Evolutionary conservation across 2,113 vertebrate species (phyloP).

Genomic region (Xiphophorus maculatus): DNA sequence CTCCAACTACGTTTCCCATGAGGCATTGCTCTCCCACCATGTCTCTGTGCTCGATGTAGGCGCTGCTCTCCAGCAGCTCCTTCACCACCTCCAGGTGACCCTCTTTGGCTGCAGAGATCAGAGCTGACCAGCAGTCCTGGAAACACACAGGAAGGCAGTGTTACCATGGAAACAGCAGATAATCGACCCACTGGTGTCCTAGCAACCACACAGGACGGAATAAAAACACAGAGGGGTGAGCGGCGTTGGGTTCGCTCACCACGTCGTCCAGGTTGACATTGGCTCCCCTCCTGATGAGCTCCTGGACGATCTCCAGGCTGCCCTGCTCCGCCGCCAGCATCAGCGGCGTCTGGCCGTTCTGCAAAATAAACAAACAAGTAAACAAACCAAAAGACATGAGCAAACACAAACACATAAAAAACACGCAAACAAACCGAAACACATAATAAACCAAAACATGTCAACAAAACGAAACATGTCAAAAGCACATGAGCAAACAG

Average conservation of each 20-base stretch:
- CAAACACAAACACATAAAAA: neutral
- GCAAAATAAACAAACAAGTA: neutral
- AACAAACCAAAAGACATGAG: neutral
- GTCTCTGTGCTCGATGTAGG: slow-evolving; percentile 92
- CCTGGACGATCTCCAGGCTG: slow-evolving; percentile 94
- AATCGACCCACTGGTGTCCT: slow-evolving; percentile 14
- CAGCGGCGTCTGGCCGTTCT: slow-evolving; percentile 96
- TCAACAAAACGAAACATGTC: neutral
- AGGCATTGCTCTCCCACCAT: slow-evolving; percentile 81
- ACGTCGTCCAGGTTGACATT: slow-evolving; percentile 96
- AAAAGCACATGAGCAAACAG: neutral
- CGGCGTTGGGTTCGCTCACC: slow-evolving; percentile 72
- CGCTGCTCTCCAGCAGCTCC: slow-evolving; percentile 88
- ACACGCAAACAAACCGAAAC: neutral
- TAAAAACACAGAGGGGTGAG: neutral
- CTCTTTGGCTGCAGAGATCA: slow-evolving; percentile 94
- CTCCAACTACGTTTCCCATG: slow-evolving; percentile 32
- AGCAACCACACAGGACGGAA: slow-evolving; percentile 24
- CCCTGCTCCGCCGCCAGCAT: slow-evolving; percentile 98
- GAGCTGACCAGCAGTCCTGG: slow-evolving; percentile 98
- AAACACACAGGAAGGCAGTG: slow-evolving; percentile 7
- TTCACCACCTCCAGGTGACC: slow-evolving; percentile 89
- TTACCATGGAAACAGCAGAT: slow-evolving; percentile 58
- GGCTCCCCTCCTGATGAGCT: slow-evolving; percentile 92
- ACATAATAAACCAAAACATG: neutral